Base-by-base conservation (phyloP, 2,888 invertebrate genomes). In the Trisateles emortualis region DNA sequence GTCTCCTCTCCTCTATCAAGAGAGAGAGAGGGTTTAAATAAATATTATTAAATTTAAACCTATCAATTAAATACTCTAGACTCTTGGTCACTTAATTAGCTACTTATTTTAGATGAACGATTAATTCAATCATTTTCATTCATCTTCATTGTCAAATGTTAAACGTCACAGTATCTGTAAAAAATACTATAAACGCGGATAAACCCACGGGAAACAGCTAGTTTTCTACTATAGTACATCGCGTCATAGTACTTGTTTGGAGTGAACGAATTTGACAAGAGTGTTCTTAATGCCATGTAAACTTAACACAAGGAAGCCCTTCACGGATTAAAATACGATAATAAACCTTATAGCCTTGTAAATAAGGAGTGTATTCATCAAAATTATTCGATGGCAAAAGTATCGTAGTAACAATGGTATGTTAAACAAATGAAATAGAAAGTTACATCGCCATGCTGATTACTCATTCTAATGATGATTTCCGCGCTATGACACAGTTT, bases 361-460 rank as follows among this genome's bases (percentile, higher is more conserved):
- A 0, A 58, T 74, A 75, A 47, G 45, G 59, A 44, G 24, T 36
- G 48, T 17, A 35, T 63, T 48, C 11, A 14, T 17, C 3, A 13
- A 19, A 16, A 47, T n/a, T 1, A 38, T 32, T 41, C 26, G 13
- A 9, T 16, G 48, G 44, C 17, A 36, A 33, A 43, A 52, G 24
- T 44, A 71, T 51, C 43, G 57, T 71, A 55, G 72, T 65, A 49
- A 49, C 58, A 65, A 57, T 62, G 69, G 69, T 69, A 75, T 72
- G 65, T 73, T 76, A 76, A 66, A 81, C 81, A 80, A 84, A 80
- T 56, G 78, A 86, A 84, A 85, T 78, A 74, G 84, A 86, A 86
- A 86, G 86, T 58, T 56, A 78, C 76, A 61, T 51, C 59, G 52
- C 49, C 52, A 67, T 74, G 64, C 71, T 78, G 77, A 79, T 81